Percentiles rank a stretch among this genome's conserved stretches.
Evolutionary conservation across 2,888 invertebrate genomes (phyloP).

Genomic region (Caenorhabditis sp.): DNA sequence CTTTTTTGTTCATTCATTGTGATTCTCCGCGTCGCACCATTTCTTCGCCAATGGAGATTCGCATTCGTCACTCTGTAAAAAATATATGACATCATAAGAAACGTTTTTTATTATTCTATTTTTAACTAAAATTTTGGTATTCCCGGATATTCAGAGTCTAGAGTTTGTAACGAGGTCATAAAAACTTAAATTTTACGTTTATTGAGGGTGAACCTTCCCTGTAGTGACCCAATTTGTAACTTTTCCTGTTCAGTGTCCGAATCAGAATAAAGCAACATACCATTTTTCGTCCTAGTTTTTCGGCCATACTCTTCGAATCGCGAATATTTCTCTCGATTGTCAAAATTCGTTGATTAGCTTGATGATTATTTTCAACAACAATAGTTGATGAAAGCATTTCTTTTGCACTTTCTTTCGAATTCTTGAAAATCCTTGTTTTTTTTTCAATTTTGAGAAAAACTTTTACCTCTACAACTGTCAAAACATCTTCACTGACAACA

Average conservation of each 20-base stretch:
- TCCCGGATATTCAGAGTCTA: no score
- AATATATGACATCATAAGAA: not conserved
- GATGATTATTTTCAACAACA: slow-evolving; percentile 55
- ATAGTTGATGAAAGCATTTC: slow-evolving; percentile 43
- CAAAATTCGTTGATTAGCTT: slow-evolving; percentile 53
- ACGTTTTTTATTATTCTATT: no score
- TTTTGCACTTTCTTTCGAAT: slow-evolving; percentile 36
- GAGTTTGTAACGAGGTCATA: no score
- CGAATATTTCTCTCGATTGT: slow-evolving; percentile 54
- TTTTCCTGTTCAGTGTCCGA: no score
- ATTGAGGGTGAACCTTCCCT: no score
- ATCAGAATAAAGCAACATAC: no score
- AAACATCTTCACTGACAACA: slow-evolving; percentile 45
- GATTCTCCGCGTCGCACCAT: not conserved
- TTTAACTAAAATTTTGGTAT: no score
- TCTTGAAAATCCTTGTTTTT: slow-evolving; percentile 17
- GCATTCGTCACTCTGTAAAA: not conserved
- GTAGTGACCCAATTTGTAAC: no score
- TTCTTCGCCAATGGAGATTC: not conserved
- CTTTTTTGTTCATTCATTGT: not conserved
- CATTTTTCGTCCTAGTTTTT: slow-evolving; percentile 36
- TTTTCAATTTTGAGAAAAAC: not conserved
- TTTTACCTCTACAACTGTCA: slow-evolving; percentile 38
- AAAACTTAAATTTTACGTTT: no score
- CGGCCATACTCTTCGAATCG: slow-evolving; percentile 35